Evolutionary conservation across 2,888 invertebrate genomes (phyloP).

Genomic region (Amblyjoppa fuscipennis): DNA sequence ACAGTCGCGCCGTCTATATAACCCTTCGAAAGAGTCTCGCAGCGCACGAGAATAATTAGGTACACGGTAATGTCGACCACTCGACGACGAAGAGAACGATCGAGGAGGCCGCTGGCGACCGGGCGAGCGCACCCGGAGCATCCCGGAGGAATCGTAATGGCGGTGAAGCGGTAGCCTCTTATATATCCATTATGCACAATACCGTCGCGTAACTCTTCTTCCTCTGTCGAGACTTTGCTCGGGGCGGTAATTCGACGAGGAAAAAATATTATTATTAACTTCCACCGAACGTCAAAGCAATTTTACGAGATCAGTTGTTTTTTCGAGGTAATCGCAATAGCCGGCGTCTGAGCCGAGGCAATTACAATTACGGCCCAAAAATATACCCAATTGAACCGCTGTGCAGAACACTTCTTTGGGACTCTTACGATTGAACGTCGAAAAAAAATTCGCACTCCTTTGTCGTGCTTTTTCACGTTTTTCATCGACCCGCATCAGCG

Average conservation of each 20-base stretch:
- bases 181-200: constrained; percentile 63
- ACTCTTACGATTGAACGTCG: too few species aligned
- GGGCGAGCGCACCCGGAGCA: constrained; percentile 33
- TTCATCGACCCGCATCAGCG: too few species aligned
- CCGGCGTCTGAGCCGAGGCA: background rate
- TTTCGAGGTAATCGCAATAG: background rate
- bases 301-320: background rate
- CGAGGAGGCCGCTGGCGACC: constrained; percentile 47
- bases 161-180: constrained; percentile 35
- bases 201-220: constrained; percentile 59
- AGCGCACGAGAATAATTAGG: constrained; percentile 70
- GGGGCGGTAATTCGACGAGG: constrained; percentile 24
- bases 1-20: constrained; percentile 38
- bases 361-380: too few species aligned
- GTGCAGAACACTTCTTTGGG: too few species aligned
- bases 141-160: constrained; percentile 38
- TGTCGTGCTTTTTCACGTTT: too few species aligned
- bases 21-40: constrained; percentile 38
- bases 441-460: too few species aligned
- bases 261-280: constrained; percentile 5
- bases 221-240: background rate
- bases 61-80: constrained; percentile 70
- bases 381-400: too few species aligned
- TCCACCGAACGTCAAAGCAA: background rate
- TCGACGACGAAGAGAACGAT: constrained; percentile 60